Evolutionary conservation across 2,888 invertebrate genomes (phyloP), one percentile per base, ranked within the genome.

Genomic region (Ernsta delagoae): DNA sequence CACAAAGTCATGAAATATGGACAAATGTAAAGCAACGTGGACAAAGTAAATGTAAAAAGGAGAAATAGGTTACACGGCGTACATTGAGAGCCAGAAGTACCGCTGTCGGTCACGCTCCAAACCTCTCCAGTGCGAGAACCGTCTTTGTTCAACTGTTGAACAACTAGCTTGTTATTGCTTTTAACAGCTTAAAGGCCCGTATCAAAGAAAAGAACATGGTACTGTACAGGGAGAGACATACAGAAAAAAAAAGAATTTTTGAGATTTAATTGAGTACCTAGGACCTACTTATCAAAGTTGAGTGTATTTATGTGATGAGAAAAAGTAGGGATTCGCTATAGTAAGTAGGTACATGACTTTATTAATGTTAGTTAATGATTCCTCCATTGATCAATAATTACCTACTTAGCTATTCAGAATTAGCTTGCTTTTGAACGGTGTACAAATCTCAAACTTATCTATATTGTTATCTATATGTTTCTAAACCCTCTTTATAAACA

Each of bases 121-220:
- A 39, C 59, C 59, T 0, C 56, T 56, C 56, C 31, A 56, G 3
- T 11, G 34, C 1, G 31, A 56, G 56, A 34, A 50, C 61, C 45
- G 65, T 41, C 65, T 65, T 59, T 59, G 65, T 59, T 50, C 65
- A 65, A 53, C 65, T 65, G 41, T 59, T 59, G 59, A 65, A 53
- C 59, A 65, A 56, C 64, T 39, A 24, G 16, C 50, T 53, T 24
- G 24, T 53, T 53, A 24, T 53, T 53, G 50, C 24, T 53, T 60
- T 60, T 60, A 60, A 43, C 60, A 9, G 60, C 60, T 60, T 60
- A 60, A 43, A 59, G 39, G 36, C 24, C 56, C 56, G 56, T 45
- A 45, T 45, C 5, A 45, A 45, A 48, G 48, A 6, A 16, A 48
- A 48, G 48, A 48, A 48, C 16, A 12, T 7, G 6, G 7, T 12